Evolutionary conservation across 1,140 invertebrate species (phyloP).

Genomic region (Leptonema lineaticorne): DNA sequence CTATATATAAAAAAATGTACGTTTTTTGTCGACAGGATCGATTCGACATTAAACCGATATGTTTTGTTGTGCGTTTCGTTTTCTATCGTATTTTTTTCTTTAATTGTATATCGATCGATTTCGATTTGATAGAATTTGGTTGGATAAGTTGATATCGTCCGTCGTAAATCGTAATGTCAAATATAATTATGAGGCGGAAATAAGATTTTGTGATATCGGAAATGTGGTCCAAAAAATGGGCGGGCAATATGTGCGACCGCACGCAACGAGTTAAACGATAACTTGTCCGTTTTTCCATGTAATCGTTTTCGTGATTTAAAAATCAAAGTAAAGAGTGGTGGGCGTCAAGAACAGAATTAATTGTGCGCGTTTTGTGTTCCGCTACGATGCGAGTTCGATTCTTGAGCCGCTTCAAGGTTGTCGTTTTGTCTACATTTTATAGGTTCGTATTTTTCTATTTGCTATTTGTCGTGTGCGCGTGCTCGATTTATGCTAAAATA

Average conservation of each 20-base stretch:
- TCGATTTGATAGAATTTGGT: not conserved
- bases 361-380: slow-evolving; percentile 20
- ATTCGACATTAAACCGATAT: not conserved
- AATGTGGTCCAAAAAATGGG: too few relatives aligned
- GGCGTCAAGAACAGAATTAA: slow-evolving; percentile 26
- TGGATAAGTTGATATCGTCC: not conserved
- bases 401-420: slow-evolving; percentile 23
- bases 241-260: too few relatives aligned
- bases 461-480: not conserved
- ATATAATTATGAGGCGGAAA: too few relatives aligned
- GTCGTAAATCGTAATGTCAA: too few relatives aligned
- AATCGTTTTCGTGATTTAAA: too few relatives aligned
- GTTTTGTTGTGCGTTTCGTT: not conserved
- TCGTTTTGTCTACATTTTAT: not conserved
- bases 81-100: not conserved
- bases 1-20: not conserved
- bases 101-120: not conserved
- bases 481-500: too few relatives aligned
- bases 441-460: not conserved
- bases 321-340: too few relatives aligned
- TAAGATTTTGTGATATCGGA: too few relatives aligned
- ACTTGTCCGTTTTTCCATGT: too few relatives aligned
- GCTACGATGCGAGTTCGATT: slow-evolving; percentile 22
- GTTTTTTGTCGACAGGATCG: not conserved
- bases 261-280: too few relatives aligned